Conservation (phyloP, 1,140 invertebrate genomes). For the Nautilus pompilius region DNA sequence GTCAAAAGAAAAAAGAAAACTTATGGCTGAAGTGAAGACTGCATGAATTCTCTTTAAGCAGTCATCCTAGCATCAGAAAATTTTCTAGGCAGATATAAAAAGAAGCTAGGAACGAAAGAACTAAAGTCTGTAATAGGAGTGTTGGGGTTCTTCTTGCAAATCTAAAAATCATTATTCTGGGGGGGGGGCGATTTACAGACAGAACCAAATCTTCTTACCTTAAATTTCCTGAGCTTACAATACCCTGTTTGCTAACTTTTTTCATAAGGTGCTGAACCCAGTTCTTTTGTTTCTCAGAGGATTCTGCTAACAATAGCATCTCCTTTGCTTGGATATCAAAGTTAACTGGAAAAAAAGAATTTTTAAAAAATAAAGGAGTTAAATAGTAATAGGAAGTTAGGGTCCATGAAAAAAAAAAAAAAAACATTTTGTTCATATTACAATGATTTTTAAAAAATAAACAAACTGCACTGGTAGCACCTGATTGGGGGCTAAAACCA, state of each 20-base stretch:
- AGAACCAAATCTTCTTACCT: slow-evolving; percentile 20
- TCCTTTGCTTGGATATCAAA: slow-evolving; percentile 88
- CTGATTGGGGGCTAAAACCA: too few relatives aligned
- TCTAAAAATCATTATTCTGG: neutral
- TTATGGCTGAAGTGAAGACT: neutral
- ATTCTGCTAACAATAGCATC: slow-evolving; percentile 79
- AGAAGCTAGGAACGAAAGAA: neutral
- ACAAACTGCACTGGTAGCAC: too few relatives aligned
- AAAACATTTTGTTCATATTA: neutral
- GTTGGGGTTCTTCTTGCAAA: neutral
- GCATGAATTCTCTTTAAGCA: neutral
- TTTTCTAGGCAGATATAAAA: neutral
- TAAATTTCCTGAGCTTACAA: slow-evolving; percentile 40
- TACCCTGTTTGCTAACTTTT: slow-evolving; percentile 87
- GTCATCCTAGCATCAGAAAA: neutral
- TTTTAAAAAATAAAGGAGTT: neutral
- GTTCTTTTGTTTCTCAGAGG: slow-evolving; percentile 81
- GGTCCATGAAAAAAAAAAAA: neutral
- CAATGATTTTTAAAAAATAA: too few relatives aligned
- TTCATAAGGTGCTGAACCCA: slow-evolving; percentile 89
- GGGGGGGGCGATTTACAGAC: neutral
- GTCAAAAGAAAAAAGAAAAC: neutral
- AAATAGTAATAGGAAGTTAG: neutral
- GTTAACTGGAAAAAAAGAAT: slow-evolving; percentile 63
- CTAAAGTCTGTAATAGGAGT: neutral